phyloP scores from a whole-genome alignment of 2,797 vertebrate genomes.

The Mycteria americana region DNA sequence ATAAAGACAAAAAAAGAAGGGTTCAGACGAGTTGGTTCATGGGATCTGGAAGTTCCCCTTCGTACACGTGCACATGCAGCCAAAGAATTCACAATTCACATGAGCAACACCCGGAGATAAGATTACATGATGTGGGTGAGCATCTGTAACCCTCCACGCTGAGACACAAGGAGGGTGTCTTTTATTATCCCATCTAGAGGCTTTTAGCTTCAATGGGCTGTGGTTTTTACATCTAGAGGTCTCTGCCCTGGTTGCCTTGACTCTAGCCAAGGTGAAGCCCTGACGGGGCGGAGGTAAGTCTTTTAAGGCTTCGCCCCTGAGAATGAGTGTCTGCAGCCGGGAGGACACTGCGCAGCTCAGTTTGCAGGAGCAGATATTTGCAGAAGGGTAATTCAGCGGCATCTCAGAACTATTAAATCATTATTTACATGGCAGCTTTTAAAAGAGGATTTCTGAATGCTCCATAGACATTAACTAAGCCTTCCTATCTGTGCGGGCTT shows the following conservation, averaged over 20 bases:
- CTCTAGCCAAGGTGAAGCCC: background rate
- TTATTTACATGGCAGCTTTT: background rate
- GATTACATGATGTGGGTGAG: background rate
- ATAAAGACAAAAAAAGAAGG: background rate
- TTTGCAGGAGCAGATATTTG: background rate
- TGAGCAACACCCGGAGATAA: background rate
- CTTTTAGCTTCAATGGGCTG: background rate
- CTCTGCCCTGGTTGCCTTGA: background rate
- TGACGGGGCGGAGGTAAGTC: background rate
- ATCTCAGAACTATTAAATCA: background rate
- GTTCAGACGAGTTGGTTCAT: background rate
- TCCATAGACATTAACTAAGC: background rate
- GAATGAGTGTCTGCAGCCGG: background rate
- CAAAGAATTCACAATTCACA: background rate
- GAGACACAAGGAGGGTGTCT: background rate
- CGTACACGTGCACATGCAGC: background rate
- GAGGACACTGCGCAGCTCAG: fast-evolving
- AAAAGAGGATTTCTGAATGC: background rate
- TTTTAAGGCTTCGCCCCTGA: background rate
- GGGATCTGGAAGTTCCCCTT: background rate
- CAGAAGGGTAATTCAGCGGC: background rate
- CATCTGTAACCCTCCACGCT: background rate
- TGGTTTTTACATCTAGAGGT: background rate
- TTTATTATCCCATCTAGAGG: background rate
- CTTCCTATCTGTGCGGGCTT: background rate